A percentile compares a stretch with the other conserved stretches of the same genome.
These are phyloP conservation scores for Muscicapa comitata DNA, from an alignment of 2,797 vertebrate species.

Conservation along the genomic window DNA sequence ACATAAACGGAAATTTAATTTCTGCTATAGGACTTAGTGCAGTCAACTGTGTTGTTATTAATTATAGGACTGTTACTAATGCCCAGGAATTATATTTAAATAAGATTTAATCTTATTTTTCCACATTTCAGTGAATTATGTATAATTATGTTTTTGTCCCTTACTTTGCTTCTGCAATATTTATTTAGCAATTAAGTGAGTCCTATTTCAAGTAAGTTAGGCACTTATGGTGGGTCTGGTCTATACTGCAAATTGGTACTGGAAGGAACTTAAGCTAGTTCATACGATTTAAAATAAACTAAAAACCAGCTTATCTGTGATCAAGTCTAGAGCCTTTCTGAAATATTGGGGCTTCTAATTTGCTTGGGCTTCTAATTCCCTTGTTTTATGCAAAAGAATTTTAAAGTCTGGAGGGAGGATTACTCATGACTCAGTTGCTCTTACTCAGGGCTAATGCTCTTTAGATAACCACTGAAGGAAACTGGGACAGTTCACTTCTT, in stretches of 20 bases:
- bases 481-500: not conserved
- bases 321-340: not conserved
- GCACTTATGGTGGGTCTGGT: not conserved
- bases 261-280: not conserved
- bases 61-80: conserved; percentile 63
- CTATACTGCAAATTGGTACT: not conserved
- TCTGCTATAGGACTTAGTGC: conserved; percentile 50
- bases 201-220: not conserved
- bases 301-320: not conserved
- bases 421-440: not conserved
- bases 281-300: not conserved
- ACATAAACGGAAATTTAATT: conserved; percentile 66
- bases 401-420: not conserved
- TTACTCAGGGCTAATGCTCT: not conserved
- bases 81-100: conserved; percentile 61
- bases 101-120: conserved; percentile 60
- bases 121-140: conserved; percentile 23
- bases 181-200: not conserved
- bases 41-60: conserved; percentile 68
- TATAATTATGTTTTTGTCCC: conserved; percentile 31
- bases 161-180: conserved; percentile 23
- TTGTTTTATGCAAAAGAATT: not conserved
- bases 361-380: not conserved
- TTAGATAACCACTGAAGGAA: not conserved
- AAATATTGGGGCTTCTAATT: not conserved